Conservation (phyloP, 2,888 invertebrate species). For the Drosophila meridiana region DNA sequence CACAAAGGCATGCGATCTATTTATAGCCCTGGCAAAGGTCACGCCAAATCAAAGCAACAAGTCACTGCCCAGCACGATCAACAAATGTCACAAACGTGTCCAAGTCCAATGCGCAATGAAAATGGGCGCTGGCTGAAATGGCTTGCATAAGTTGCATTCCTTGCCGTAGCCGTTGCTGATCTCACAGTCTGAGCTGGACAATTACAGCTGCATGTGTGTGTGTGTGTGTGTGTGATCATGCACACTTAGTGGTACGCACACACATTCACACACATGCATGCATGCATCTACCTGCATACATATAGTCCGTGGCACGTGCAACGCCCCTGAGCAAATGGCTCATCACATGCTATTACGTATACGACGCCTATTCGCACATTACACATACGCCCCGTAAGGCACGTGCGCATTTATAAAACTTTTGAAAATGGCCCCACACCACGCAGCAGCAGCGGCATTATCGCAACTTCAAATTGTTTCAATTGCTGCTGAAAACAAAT, state of each 20-base stretch:
- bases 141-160: conserved; percentile 52
- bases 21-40: conserved; percentile 71
- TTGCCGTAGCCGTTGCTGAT: conserved; percentile 36
- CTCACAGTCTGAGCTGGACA: conserved; percentile 15
- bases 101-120: conserved; percentile 49
- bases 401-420: conserved; percentile 55
- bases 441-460: conserved; percentile 9
- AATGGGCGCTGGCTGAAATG: conserved; percentile 47
- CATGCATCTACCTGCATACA: background rate
- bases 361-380: conserved; percentile 38
- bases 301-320: conserved; percentile 48
- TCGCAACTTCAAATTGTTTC: conserved; percentile 30
- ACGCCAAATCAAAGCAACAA: conserved; percentile 56
- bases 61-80: conserved; percentile 53
- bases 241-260: background rate
- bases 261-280: background rate
- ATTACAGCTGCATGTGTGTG: background rate
- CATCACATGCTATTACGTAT: conserved; percentile 56
- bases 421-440: conserved; percentile 12
- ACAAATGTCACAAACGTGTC: conserved; percentile 69
- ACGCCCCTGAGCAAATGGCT: conserved; percentile 11
- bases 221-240: background rate
- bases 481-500: conserved; percentile 22
- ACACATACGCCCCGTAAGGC: conserved; percentile 50
- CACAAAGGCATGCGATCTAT: conserved; percentile 53